A percentile compares a stretch with the other conserved stretches of the same genome.
Evolutionary conservation across 2,888 invertebrate species (phyloP).

Genomic region (Cataglyphis altisquamis): DNA sequence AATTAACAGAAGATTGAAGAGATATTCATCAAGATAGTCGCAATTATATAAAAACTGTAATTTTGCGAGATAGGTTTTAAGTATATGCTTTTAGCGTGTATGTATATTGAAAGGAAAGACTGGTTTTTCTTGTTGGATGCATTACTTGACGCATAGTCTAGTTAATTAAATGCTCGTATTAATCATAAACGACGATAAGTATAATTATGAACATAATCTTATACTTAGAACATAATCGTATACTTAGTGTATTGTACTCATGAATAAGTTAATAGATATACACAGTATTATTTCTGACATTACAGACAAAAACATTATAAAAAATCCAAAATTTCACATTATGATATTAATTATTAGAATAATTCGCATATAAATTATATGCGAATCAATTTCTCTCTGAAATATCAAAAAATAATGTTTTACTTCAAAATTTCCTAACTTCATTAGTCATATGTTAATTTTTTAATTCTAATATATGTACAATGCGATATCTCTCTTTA

Average conservation of each 20-base stretch:
- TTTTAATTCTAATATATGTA: neutral
- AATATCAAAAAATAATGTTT: neutral
- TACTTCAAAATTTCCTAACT: neutral
- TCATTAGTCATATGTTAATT: neutral
- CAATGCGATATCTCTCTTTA: neutral
- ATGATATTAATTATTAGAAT: neutral
- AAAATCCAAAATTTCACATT: neutral
- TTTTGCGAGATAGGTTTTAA: conserved; percentile 11
- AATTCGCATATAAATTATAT: neutral
- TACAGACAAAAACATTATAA: neutral
- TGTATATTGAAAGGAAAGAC: neutral
- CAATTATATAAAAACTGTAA: conserved; percentile 24
- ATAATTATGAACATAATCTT: neutral
- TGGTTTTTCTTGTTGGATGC: neutral
- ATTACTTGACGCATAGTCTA: neutral
- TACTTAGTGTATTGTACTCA: neutral
- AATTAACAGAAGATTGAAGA: conserved; percentile 20
- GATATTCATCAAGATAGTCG: conserved; percentile 1
- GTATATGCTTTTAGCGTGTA: neutral
- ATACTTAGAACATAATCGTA: neutral
- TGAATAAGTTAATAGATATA: neutral
- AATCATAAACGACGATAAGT: neutral
- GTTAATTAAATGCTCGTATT: neutral
- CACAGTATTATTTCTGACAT: neutral
- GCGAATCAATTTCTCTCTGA: neutral